Evolutionary conservation across 2,113 vertebrate species (phyloP), one percentile per base, ranked within the genome.

Genomic region (Rhodinocichla rosea): DNA sequence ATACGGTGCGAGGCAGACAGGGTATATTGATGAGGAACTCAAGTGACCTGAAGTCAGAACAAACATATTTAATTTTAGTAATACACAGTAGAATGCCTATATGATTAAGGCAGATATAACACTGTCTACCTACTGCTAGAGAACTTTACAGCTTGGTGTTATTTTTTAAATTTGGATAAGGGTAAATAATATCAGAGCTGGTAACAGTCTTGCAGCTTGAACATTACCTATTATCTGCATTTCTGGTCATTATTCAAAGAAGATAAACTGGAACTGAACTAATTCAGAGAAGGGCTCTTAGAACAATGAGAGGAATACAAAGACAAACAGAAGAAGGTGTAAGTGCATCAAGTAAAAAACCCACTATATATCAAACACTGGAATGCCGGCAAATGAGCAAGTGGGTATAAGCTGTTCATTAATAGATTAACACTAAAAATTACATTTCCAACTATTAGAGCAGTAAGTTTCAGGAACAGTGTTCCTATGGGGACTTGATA

Each of bases 11-110:
- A 99, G 98, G 96, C 99, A 99, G 65, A 99, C 99, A 5, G 99
- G 99, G 91, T 99, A 99, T 97, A 99, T 99, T 10, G 99, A 99
- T 30, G 99, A 99, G 92, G 99, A 99, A 91, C 99, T 99, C 90
- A 99, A 97, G 89, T 99, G 99, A 81, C 99, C 99, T 99, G 92
- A 71, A 95, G 84, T 83, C 80, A 96, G 71, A 96, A 89, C 85
- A 95, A 84, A 78, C 6, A 73, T 5, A 59, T 35, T 94, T 76
- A 56, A 7, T 67, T 68, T 84, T 44, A 94, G 47, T 55, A 79
- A 69, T 5, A 53, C 8, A 26, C 10, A 71, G 26, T 3, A 67
- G 24, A 65, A 76, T 53, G 15, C 2, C 47, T 52, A 0, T 13
- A 49, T 27, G 39, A 85, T 60, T 44, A 40, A 64, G 50, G 57